phyloP scores from a whole-genome alignment of 1,140 invertebrate genomes.

The Pararge aegeria region DNA sequence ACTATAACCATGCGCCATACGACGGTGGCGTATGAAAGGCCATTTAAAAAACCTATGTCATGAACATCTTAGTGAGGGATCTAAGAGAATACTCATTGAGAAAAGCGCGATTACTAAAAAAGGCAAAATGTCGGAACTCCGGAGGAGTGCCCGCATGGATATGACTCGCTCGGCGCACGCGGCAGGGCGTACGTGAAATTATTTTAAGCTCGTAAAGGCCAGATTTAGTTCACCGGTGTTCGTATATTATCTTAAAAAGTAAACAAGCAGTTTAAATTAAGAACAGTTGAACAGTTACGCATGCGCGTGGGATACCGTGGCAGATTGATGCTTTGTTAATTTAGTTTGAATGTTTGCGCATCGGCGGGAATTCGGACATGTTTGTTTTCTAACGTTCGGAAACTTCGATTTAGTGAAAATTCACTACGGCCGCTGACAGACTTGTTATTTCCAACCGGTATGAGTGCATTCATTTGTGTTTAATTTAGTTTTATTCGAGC shows the following conservation, averaged over 20 bases:
- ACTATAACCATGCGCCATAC: too few species aligned
- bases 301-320: conserved; percentile 55
- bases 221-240: conserved; percentile 54
- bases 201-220: conserved; percentile 54
- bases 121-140: conserved; percentile 28
- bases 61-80: too few species aligned
- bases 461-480: conserved; percentile 36
- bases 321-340: conserved; percentile 48
- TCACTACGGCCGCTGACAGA: conserved; percentile 64
- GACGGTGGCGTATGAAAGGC: too few species aligned
- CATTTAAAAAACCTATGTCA: too few species aligned
- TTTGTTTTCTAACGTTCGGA: conserved; percentile 48
- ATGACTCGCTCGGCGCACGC: conserved; percentile 16
- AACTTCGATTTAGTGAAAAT: conserved; percentile 63
- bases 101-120: conserved; percentile 28
- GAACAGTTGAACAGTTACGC: conserved; percentile 54
- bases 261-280: conserved; percentile 64
- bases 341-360: conserved; percentile 46
- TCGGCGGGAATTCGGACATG: conserved; percentile 45
- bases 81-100: too few species aligned
- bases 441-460: conserved; percentile 44
- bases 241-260: conserved; percentile 56
- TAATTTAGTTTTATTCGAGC: conserved; percentile 33
- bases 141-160: conserved; percentile 31
- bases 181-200: conserved; percentile 51